A percentile compares a stretch with the other conserved stretches of the same genome.
phyloP scores from a whole-genome alignment of 1,140 invertebrate genomes.

The Cydia strobilella region DNA sequence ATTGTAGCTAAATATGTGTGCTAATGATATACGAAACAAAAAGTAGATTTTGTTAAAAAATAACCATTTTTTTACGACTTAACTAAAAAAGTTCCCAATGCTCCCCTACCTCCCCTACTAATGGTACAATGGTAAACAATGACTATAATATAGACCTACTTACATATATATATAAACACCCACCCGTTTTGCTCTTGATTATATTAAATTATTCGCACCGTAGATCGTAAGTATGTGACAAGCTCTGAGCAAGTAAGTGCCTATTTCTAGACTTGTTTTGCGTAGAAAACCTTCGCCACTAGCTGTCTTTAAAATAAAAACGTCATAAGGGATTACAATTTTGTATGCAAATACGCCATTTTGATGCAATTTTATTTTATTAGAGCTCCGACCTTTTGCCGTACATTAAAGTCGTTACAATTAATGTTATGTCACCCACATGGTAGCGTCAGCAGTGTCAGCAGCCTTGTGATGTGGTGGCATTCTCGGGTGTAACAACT shows the following conservation, averaged over 20 bases:
- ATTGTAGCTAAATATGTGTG: too few species aligned
- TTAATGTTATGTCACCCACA: constrained; percentile 18
- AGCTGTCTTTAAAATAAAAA: not conserved
- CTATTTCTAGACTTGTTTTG: constrained; percentile 14
- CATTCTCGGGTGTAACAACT: not conserved
- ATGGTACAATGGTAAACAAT: too few species aligned
- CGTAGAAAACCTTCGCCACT: constrained; percentile 9
- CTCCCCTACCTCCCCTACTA: too few species aligned
- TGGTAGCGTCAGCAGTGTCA: constrained; percentile 1
- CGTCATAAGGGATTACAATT: not conserved
- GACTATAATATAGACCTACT: too few species aligned
- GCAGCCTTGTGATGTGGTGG: not conserved
- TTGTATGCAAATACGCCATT: not conserved
- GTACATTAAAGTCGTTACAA: constrained; percentile 1
- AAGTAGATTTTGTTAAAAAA: too few species aligned
- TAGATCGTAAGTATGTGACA: not conserved
- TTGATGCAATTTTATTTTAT: not conserved
- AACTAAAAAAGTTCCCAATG: too few species aligned
- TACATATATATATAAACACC: not conserved
- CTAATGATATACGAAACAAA: too few species aligned
- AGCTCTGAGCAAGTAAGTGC: not conserved
- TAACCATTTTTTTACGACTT: too few species aligned
- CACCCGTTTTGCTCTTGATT: not conserved
- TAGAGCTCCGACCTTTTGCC: constrained; percentile 17
- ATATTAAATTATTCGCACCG: not conserved